Conservation (phyloP, 2,113 vertebrate genomes). For the Apodemus speciosus region DNA sequence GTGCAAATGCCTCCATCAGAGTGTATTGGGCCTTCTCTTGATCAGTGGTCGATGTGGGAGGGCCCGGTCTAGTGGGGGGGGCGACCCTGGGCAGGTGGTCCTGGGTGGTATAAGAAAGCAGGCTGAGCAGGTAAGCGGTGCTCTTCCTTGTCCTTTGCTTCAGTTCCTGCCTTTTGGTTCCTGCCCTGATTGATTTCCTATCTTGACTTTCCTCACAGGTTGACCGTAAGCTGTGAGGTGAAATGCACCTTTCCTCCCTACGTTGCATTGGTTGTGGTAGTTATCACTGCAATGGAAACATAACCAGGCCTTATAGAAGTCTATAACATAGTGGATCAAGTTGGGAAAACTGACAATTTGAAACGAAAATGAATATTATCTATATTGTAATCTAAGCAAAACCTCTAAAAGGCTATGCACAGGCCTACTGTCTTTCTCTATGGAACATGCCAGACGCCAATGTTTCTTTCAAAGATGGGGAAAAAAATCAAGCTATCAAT, state of each 20-base stretch:
- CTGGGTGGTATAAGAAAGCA: background rate
- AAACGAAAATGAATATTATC: slow-evolving; percentile 5
- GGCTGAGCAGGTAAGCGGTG: background rate
- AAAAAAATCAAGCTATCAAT: background rate
- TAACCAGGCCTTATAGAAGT: background rate
- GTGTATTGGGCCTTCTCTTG: background rate
- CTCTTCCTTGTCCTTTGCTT: background rate
- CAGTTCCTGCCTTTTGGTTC: background rate
- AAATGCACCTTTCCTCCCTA: background rate
- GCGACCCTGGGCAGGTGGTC: background rate
- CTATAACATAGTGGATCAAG: background rate
- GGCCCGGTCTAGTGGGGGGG: too few species aligned
- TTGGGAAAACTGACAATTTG: slow-evolving; percentile 32
- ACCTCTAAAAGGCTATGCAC: background rate
- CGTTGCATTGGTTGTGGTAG: background rate
- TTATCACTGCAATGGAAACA: background rate
- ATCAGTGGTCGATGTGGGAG: background rate
- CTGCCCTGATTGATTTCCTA: background rate
- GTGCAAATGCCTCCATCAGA: background rate
- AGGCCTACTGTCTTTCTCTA: background rate
- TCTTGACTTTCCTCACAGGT: background rate
- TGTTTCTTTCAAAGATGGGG: background rate
- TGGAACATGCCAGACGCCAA: background rate
- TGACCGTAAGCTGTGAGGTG: background rate
- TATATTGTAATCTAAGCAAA: background rate